Base-by-base conservation (phyloP, 2,113 vertebrate species). In the Zosterops lateralis region DNA sequence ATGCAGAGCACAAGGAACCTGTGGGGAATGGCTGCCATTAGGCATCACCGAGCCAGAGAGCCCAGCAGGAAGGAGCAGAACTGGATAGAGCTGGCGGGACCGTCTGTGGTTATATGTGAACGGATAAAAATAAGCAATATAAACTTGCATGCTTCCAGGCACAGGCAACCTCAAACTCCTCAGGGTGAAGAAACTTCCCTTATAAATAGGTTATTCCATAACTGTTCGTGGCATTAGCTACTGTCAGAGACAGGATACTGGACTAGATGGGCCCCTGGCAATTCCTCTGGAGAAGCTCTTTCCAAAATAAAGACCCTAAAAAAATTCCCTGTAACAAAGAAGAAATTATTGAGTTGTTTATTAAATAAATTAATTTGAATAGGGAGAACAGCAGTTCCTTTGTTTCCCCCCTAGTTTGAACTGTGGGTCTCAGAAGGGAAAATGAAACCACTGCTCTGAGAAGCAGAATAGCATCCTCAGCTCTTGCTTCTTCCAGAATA, bases 351-450 rank as follows among this genome's bases (percentile, higher is more conserved):
- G 60, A 71, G 90, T 93, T 95, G 94, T 93, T 95, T 96, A 95
- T 96, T 94, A 95, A 95, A 93, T 92, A 95, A 94, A 95, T 94
- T 61, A 90, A 94, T 96, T 95, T 94, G 79, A 97, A 77, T 34
- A 93, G 85, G 61, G 82, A 84, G 93, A 95, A 97, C 95, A 96
- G 93, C 48, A 53, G 79, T 53, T 94, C 76, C 82, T 95, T 95
- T 97, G 92, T 96, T 86, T 67, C 40, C 11, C n/a, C 57, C 44
- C 87, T 36, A 18, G 48, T 94, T 75, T 93, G 53, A 84, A 65
- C 79, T 36, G 36, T 75, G 79, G 51, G n/a, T 91, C 82, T 93
- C 65, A 38, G 90, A 95, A 95, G 61, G 85, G 68, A 97, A 96
- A 97, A 95, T 5, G 92, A 96, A 96, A 97, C 87, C 82, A 57